Conservation (phyloP, 2,797 vertebrate genomes). For the Alcedo quadribrachys region DNA sequence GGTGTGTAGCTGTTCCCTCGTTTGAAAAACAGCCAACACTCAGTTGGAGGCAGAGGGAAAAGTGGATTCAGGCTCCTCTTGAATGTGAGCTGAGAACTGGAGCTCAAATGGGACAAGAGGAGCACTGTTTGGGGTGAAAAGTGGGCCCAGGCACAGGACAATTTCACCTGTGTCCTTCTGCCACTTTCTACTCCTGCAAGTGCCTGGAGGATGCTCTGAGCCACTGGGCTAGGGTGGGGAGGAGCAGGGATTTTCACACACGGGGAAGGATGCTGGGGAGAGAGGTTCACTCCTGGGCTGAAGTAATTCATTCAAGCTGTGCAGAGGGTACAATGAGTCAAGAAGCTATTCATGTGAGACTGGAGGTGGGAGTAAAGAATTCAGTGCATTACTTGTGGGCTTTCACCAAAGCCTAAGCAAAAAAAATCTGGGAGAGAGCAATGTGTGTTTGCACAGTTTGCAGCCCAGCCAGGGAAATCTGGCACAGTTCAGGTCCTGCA, state of each 20-base stretch:
- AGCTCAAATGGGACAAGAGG: not conserved
- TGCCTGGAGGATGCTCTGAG: not conserved
- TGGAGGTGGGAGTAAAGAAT: constrained; percentile 10
- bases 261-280: not conserved
- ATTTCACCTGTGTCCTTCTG: not conserved
- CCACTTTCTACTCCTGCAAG: not conserved
- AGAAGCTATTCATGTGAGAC: not conserved
- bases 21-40: not conserved
- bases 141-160: not conserved
- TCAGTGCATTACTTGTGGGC: not conserved
- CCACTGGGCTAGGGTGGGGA: not conserved
- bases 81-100: not conserved
- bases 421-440: not conserved
- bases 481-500: not conserved
- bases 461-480: constrained; percentile 1
- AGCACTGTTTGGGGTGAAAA: not conserved
- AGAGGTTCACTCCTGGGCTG: not conserved
- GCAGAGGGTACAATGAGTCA: not conserved
- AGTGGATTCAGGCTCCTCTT: not conserved
- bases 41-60: not conserved
- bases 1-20: not conserved
- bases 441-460: not conserved
- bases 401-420: not conserved
- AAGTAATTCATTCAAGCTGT: not conserved
- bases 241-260: not conserved